Base-by-base conservation (phyloP, 2,113 vertebrate species). In the Clarias magur region DNA sequence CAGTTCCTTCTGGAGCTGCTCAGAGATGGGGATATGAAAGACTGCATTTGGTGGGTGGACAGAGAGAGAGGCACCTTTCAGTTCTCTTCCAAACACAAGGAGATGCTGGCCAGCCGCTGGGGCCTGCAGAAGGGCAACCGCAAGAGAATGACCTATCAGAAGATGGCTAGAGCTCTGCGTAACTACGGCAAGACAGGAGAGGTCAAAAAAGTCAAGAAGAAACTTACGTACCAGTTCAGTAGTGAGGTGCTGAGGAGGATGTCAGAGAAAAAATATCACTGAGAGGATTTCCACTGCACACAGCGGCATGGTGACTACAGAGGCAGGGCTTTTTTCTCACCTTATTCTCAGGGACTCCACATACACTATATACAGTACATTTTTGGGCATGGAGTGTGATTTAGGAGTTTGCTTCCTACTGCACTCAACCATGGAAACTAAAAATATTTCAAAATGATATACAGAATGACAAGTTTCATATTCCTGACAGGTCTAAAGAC, bases 31-130 rank as follows among this genome's bases (percentile, higher is more conserved):
- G 96, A 97, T 91, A 97, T 97, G 97, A 97, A 96, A 87, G 96
- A 97, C 88, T 97, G 97, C 94, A 96, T 97, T 92, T 97, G 97
- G 97, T 97, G 97, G 97, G 96, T 97, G 86, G 96, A 97, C 94
- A 96, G 96, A 92, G 96, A 97, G 89, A 96, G 97, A 88, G 97
- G 97, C 87, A 95, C 96, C 91, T 97, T 97, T 94, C 96, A 97
- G 92, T 97, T 97, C 94, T 97, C 97, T 70, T 97, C 97, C 88
- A 97, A 97, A 92, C 96, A 97, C 95, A 97, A 97, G 94, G 97
- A 97, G 90, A 94, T 92, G 0, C 54, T 97, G 90, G 97, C 97
- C 0, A 93, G 97, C 82, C 96, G 96, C 90, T 97, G 97, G 97
- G 97, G 97, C 78, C 92, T 95, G 88, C 96, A 97, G 93, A 97